Evolutionary conservation across 2,888 invertebrate species (phyloP), one percentile per base, ranked within the genome.

Genomic region (Argynnis bischoffii): DNA sequence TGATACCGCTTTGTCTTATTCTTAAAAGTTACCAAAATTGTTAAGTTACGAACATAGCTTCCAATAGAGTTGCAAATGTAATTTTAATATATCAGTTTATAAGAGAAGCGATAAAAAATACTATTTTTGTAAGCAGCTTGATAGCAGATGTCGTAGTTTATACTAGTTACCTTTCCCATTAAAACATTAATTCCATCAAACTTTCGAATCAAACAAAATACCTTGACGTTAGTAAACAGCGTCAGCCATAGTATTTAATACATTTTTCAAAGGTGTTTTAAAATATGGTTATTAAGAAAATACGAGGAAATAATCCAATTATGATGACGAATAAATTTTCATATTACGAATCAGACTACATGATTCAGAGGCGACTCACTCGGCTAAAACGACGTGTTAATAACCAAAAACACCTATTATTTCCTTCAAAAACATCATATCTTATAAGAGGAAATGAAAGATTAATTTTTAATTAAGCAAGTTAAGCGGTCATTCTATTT

Each of bases 361-460:
- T 85, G 85, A 85, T 83, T 86, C 86, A 84, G 81, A 78, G 75
- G 72, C 79, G 75, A 78, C 76, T 83, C 81, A 68, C 47, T 4
- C 35, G 55, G 81, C 84, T 81, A 85, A 81, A 80, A 75, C 79
- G 81, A 84, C 81, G 80, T 85, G 87, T 86, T 88, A 89, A 87
- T 88, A 83, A 86, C 26, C 3, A 26, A 26, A 26, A 26, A 0
- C 4, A 26, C 26, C 26, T 26, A 26, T 82, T 72, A 83, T 83
- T 87, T 89, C 88, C 87, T 85, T 76, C 67, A 76, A 77, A 84
- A 83, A 79, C 81, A 82, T 86, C 82, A 83, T 82, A 85, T 80
- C 77, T 72, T 72, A 78, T 78, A 83, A 41, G 1, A 41, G 35
- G 35, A 41, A 41, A 41, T 41, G 35, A 41, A 41, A 41, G 35